Evolutionary conservation across 2,888 invertebrate genomes (phyloP), one percentile per base, ranked within the genome.

Genomic region (Anthophora plumipes): DNA sequence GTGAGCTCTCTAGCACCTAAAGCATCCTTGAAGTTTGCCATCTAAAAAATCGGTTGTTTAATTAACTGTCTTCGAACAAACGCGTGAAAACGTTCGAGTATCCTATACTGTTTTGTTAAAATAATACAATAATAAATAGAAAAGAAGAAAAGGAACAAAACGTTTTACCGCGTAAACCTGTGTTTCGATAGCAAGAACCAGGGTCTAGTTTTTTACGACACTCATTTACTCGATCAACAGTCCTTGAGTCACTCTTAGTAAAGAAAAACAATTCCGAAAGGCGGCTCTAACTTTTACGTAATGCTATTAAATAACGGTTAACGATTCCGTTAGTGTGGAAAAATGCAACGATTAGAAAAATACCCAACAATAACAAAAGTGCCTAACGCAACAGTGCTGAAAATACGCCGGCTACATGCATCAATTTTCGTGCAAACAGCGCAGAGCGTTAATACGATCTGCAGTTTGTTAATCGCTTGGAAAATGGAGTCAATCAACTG

Each of bases 1-100:
- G 96, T 95, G 77, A 97, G 93, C 93, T 97, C 97, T 87, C 96
- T 95, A 64, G 96, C 93, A 22, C 97, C 97, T 74, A 97, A 93
- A 79, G 95, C 95, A 82, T 95, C 95, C 88, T 95, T 95, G 85
- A 96, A 93, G 88, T 95, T 84, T 68, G 72, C 81, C 95, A 95
- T 95, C 92, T 92, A 81, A 17, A 46, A 68, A 69, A 48, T 11
- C 8, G n/a, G 41, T 46, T 43, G 9, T 48, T 7, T 39, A 8
- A 63, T 79, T 59, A 54, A 70, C 67, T 25, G 48, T 31, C 50
- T 20, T 48, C 63, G 1, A 1, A 0, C 7, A 31, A 25, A 17
- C 60, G 25, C 22, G 11, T 1, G 14, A 39, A 68, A 7, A 39
- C 7, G 20, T 1, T 11, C 20, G 8, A 20, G 46, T 25, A 43